Percentiles rank a stretch among this genome's conserved stretches.
These are phyloP conservation scores for Melanotaenia pygmaea DNA, from an alignment of 2,797 vertebrate species.

Conservation along the genomic window DNA sequence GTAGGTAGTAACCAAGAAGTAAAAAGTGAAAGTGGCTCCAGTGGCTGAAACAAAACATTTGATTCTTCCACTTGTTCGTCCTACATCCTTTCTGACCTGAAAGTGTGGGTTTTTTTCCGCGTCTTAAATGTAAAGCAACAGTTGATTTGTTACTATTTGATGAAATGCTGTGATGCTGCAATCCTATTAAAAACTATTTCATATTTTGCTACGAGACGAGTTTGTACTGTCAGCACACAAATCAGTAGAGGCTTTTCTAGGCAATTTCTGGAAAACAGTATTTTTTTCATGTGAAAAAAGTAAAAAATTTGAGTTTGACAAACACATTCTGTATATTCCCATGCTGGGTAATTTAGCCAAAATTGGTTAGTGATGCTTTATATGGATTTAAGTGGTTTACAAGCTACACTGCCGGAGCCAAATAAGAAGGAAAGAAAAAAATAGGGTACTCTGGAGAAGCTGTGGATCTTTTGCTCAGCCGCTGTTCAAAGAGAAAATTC, in stretches of 20 bases:
- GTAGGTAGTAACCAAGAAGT: too few species aligned
- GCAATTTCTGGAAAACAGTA: neutral
- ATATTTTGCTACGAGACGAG: too few species aligned
- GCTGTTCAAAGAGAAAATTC: slow-evolving; percentile 29
- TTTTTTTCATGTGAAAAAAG: slow-evolving; percentile 8
- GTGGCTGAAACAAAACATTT: too few species aligned
- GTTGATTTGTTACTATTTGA: too few species aligned
- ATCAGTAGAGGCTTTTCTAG: slow-evolving; percentile 11
- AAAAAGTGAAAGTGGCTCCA: too few species aligned
- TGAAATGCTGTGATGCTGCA: too few species aligned
- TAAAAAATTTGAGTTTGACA: slow-evolving; percentile 10
- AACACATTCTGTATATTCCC: neutral
- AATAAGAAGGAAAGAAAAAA: slow-evolving; percentile 14
- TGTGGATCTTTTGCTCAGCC: slow-evolving; percentile 25
- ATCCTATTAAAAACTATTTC: too few species aligned
- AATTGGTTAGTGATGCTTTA: neutral
- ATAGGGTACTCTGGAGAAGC: slow-evolving; percentile 4
- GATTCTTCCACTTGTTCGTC: too few species aligned
- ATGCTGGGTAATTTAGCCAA: neutral
- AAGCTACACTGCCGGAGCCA: slow-evolving; percentile 18
- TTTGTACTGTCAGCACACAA: slow-evolving; percentile 3
- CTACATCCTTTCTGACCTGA: too few species aligned
- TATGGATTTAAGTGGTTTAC: slow-evolving; percentile 2
- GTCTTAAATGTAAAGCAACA: too few species aligned
- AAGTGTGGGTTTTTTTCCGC: too few species aligned